Conservation (phyloP, 2,113 vertebrate genomes). For the Mystacornis crossleyi region DNA sequence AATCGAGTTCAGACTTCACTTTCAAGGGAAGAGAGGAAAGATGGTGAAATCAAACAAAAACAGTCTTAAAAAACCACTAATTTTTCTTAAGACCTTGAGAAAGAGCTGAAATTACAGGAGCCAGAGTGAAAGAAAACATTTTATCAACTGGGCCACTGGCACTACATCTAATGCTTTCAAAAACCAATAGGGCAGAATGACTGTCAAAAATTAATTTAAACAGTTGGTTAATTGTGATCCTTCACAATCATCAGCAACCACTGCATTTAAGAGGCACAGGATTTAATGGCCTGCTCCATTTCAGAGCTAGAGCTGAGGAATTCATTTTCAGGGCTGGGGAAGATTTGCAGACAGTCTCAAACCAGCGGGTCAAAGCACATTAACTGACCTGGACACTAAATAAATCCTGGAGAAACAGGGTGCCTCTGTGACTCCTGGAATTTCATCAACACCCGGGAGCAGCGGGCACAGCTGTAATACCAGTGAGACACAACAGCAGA, state of each 20-base stretch:
- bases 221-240: conserved; percentile 19
- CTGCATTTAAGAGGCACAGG: neutral
- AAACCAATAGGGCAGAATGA: neutral
- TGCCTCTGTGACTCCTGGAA: neutral
- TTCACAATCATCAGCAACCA: conserved; percentile 27
- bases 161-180: neutral
- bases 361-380: neutral
- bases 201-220: conserved; percentile 49
- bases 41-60: neutral
- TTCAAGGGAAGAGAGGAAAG: neutral
- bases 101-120: neutral
- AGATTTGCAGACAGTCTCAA: neutral
- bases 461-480: neutral
- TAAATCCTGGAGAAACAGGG: neutral
- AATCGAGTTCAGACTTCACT: conserved; percentile 14
- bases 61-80: neutral
- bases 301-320: neutral
- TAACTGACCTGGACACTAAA: neutral
- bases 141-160: neutral
- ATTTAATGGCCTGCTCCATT: neutral
- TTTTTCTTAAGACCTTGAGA: neutral
- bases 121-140: neutral
- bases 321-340: neutral
- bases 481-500: neutral
- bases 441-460: neutral